Evolutionary conservation across 2,888 invertebrate genomes (phyloP), one percentile per base, ranked within the genome.

Genomic region (Prenolepis imparis): DNA sequence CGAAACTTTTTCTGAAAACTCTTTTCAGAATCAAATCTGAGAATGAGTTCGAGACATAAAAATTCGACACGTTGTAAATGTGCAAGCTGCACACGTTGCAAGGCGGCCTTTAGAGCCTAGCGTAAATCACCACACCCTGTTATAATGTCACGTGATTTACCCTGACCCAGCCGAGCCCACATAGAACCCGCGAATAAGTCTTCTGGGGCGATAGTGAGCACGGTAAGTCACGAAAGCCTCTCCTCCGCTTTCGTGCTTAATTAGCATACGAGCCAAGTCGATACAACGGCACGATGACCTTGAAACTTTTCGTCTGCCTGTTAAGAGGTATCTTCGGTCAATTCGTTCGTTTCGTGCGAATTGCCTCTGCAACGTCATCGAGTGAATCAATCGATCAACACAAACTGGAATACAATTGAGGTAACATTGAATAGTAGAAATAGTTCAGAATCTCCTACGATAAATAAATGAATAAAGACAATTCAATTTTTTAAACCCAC

Each of bases 131-230:
- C 93, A 91, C 93, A 90, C 93, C 93, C 92, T 89, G 89, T 87
- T 87, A 86, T 92, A 92, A 93, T 92, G 93, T 92, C 93, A 92
- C 89, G 82, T 91, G 90, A 91, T 92, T 93, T 91, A 93, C 93
- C 93, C 93, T 93, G 93, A 93, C 93, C 93, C 91, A 86, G 87
- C 83, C 88, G 89, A 89, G 88, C 85, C 90, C 82, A 84, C 39
- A n/a, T 73, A 80, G 73, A 74, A 63, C 73, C 48, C 68, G 70
- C 82, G 87, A 85, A 88, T 86, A 86, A 73, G 85, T 80, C 86
- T 75, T 88, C 85, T 81, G 83, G 78, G 72, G 67, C 77, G 84
- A 83, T 82, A 68, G 85, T 74, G 81, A 74, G 73, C 68, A 83
- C 82, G 82, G 73, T 80, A 82, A 88, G 90, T 90, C 90, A 90